These are phyloP conservation scores for Apodemia hepburni DNA, from an alignment of 2,888 invertebrate genomes.

Conservation along the genomic window DNA sequence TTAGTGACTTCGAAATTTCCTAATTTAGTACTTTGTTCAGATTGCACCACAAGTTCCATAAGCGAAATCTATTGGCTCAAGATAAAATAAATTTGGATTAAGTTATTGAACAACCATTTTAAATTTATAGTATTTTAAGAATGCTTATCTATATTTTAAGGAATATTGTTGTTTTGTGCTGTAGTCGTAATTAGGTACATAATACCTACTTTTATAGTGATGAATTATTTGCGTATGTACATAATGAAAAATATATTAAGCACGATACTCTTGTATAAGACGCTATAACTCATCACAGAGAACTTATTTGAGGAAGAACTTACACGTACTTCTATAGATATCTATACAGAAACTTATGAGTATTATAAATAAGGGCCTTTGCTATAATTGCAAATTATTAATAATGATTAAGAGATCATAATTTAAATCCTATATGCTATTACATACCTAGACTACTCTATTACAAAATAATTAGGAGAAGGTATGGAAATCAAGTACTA, in stretches of 20 bases:
- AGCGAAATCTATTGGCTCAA: conserved; percentile 22
- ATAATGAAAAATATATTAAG: conserved; percentile 2
- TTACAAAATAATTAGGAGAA: conserved; percentile 54
- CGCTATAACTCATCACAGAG: conserved; percentile 15
- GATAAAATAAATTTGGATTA: conserved; percentile 22
- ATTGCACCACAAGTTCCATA: conserved; percentile 9
- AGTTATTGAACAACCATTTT: conserved; percentile 28
- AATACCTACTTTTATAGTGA: neutral
- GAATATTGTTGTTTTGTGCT: conserved; percentile 44
- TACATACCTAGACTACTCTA: conserved; percentile 72
- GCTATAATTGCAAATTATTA: conserved; percentile 73
- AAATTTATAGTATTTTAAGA: conserved; percentile 39
- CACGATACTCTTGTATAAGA: neutral
- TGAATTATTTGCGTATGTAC: conserved; percentile 10
- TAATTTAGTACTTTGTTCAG: conserved; percentile 15
- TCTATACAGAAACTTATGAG: conserved; percentile 75
- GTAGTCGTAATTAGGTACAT: neutral
- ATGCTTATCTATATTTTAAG: neutral
- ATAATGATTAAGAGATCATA: conserved; percentile 81
- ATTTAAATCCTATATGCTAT: conserved; percentile 68
- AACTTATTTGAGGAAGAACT: conserved; percentile 17
- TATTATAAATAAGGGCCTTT: conserved; percentile 74
- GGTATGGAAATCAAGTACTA: conserved; percentile 46
- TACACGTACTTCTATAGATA: conserved; percentile 39
- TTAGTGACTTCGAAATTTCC: conserved; percentile 32